Base-by-base conservation (phyloP, 2,797 vertebrate species). In the Champsocephalus gunnari region DNA sequence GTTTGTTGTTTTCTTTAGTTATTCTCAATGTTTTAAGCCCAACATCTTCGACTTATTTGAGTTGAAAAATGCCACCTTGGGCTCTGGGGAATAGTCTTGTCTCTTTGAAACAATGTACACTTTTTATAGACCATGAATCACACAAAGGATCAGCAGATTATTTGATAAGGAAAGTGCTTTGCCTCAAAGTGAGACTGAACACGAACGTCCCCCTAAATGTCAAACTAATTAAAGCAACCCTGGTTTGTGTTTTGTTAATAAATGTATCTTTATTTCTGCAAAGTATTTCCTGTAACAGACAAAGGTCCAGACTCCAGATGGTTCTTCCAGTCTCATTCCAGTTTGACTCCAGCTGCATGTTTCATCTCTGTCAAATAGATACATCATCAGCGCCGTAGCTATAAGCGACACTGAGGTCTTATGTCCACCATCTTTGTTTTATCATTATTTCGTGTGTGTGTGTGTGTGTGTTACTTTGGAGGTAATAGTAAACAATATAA, bases 301-400 rank as follows among this genome's bases (percentile, higher is more conserved):
- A 44, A 11, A 28, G 11, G 24, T 13, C 49, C 66, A 57, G 28
- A 21, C 19, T 34, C 28, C 5, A 14, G 64, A 14, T 13, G 4
- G 57, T 9, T 61, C 47, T 51, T 60, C 50, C 24, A 16, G 3
- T 59, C 54, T 19, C 48, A 75, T 78, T 73, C 28, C 66, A 83
- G 45, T 56, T 62, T 2, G 64, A 2, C 10, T 51, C 14, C 24
- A 49, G 19, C 38, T 49, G 10, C 13, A 19, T 56, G 13, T 66
- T 68, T 79, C 28, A 43, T 28, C 16, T 67, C 34, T 57, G 9
- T 63, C 10, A 56, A 34, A 53, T 47, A 17, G 3, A 49, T 62
- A 59, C 14, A 66, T 47, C 12, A 49, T 63, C 59, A 12, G 49
- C 13, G 12, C 21, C 0, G 10, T 12, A 59, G 63, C 10, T 71